Conservation (phyloP, 2,888 invertebrate genomes). For the Chrysodeixis includens region DNA sequence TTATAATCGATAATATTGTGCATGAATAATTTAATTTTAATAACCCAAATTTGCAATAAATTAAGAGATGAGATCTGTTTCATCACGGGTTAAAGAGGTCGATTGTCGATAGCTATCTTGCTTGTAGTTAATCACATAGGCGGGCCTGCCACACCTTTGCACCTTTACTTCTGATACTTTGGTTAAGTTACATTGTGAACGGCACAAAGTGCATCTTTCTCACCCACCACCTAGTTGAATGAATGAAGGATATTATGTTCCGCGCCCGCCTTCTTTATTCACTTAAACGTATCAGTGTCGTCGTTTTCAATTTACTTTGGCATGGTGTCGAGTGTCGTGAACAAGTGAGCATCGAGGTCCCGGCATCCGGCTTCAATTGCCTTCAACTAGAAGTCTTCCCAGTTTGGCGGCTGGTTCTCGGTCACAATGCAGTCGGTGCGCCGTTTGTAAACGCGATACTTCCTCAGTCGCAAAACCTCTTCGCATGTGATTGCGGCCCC, state of each 20-base stretch:
- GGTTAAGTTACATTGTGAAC: conserved; percentile 39
- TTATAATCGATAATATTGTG: conserved; percentile 15
- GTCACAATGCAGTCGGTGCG: conserved; percentile 84
- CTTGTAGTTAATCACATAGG: conserved; percentile 63
- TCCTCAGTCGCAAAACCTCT: conserved; percentile 83
- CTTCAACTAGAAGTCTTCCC: conserved; percentile 73
- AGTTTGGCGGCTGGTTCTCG: conserved; percentile 50
- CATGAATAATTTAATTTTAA: conserved; percentile 18
- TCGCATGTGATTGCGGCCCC: conserved; percentile 86
- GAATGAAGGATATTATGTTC: conserved; percentile 37
- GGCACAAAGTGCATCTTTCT: conserved; percentile 52
- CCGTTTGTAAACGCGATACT: conserved; percentile 89
- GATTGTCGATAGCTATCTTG: conserved; percentile 57
- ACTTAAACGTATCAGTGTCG: conserved; percentile 70
- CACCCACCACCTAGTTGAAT: conserved; percentile 57
- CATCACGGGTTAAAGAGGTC: conserved; percentile 54
- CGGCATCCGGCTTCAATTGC: conserved; percentile 80
- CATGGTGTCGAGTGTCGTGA: conserved; percentile 74
- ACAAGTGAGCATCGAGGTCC: conserved; percentile 73
- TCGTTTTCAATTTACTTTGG: conserved; percentile 71
- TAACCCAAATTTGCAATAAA: conserved; percentile 41
- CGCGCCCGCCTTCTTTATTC: conserved; percentile 67
- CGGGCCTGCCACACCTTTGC: conserved; percentile 61
- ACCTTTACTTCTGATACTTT: conserved; percentile 60
- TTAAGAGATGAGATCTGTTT: conserved; percentile 52